Base-by-base conservation (phyloP, 2,888 invertebrate genomes). In the Griposia aprilina region DNA sequence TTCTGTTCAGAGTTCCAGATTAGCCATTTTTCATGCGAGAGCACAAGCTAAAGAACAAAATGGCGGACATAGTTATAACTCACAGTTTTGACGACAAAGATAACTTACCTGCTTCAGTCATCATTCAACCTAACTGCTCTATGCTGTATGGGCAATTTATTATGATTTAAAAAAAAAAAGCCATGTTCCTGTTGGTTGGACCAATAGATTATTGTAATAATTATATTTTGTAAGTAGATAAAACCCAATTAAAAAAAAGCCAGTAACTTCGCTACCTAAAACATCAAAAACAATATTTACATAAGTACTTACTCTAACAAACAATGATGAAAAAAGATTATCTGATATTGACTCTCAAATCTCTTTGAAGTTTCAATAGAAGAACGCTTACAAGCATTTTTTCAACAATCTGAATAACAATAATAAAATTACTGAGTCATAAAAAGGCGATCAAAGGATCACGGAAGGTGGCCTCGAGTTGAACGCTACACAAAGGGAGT, bases 371-470 rank as follows among this genome's bases (percentile, higher is more conserved):
- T 87, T 89, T 91, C 89, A 89, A 91, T 90, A 90, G 88, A 86
- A 67, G 80, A 82, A 83, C 87, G 90, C 84, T 90, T 91, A 91
- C 90, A 90, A 82, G 85, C 90, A 88, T 89, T 91, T 91, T 89
- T 89, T 87, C 87, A 89, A 90, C 91, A 90, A 91, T 89, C 87
- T 82, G 87, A 86, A 90, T 89, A 90, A 92, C 90, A 93, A 93
- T 92, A 93, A 92, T 92, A 92, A 93, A 93, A 93, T 92, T 90
- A 91, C 90, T 88, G 90, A 91, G 90, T 93, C 92, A 92, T 92
- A 93, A 94, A 93, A 92, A 92, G 84, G 89, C 90, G 91, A 91
- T 93, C 92, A 91, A 91, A 91, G 91, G 87, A 83, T 84, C 86
- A 85, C 87, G 88, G 88, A 90, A 91, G 92, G 92, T 91, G 91